Conservation (phyloP, 2,113 vertebrate genomes). For the Sebastes schlegelii region DNA sequence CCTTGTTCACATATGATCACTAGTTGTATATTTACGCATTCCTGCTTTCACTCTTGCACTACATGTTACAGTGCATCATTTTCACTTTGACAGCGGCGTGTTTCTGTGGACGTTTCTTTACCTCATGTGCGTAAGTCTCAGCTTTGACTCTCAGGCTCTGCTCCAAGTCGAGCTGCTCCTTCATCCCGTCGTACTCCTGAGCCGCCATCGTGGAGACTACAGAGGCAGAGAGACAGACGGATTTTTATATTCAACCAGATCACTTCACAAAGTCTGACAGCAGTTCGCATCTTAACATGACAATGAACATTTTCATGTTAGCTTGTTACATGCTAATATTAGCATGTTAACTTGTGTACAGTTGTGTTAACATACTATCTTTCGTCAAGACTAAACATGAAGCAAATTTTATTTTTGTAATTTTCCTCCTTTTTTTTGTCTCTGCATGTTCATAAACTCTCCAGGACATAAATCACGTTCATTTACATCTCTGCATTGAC, state of each 20-base stretch:
- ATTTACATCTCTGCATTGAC: neutral
- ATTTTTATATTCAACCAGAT: too few species aligned
- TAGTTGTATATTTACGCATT: neutral
- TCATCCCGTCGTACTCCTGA: conserved; percentile 84
- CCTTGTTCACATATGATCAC: neutral
- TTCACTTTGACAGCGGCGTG: neutral
- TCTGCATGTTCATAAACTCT: too few species aligned
- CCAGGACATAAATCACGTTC: neutral
- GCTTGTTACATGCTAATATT: neutral
- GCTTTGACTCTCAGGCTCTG: conserved; percentile 84
- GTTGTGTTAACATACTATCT: too few species aligned
- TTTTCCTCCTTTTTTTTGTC: too few species aligned
- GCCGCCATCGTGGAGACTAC: conserved; percentile 86
- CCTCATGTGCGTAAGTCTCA: conserved; percentile 86
- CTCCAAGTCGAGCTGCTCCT: conserved; percentile 86
- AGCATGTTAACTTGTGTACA: neutral
- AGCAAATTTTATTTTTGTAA: too few species aligned
- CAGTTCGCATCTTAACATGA: neutral
- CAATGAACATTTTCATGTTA: neutral
- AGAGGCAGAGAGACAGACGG: neutral
- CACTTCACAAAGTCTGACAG: too few species aligned
- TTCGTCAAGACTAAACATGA: too few species aligned
- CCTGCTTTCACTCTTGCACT: neutral
- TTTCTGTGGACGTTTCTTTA: conserved; percentile 26
- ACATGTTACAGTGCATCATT: neutral